phyloP scores from a whole-genome alignment of 2,888 invertebrate species.

The Drosophila atripex region DNA sequence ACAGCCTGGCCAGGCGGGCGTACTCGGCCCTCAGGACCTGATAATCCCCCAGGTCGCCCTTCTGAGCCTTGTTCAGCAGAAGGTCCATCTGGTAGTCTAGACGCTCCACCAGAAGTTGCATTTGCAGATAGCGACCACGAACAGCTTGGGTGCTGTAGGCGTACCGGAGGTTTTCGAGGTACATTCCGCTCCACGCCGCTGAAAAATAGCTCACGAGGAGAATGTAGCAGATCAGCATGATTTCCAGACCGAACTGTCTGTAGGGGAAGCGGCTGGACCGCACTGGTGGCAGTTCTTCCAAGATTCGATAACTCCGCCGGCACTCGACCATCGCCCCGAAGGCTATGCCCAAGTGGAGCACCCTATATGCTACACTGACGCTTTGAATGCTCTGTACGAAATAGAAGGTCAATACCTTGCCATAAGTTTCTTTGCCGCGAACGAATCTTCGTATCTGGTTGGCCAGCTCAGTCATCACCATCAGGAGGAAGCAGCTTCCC shows the following conservation, averaged over 20 bases:
- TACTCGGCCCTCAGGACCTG: slow-evolving; percentile 40
- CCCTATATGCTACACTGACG: slow-evolving; percentile 50
- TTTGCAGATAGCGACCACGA: slow-evolving; percentile 63
- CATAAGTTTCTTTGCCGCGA: neutral
- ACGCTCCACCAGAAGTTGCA: slow-evolving; percentile 54
- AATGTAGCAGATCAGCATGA: slow-evolving; percentile 1
- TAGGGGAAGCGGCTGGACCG: neutral
- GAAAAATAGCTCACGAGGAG: neutral
- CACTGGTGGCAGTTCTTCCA: slow-evolving; percentile 36
- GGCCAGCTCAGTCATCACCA: slow-evolving; percentile 37
- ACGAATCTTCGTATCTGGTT: slow-evolving; percentile 28
- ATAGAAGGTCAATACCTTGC: neutral
- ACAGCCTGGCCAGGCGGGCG: slow-evolving; percentile 51
- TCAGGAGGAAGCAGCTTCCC: slow-evolving; percentile 36
- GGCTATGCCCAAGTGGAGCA: slow-evolving; percentile 47
- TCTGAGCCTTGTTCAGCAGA: slow-evolving; percentile 30
- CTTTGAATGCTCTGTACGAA: slow-evolving; percentile 27
- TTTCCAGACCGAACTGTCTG: slow-evolving; percentile 42
- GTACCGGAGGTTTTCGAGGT: slow-evolving; percentile 19
- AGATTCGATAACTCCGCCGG: slow-evolving; percentile 37
- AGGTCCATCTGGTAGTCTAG: slow-evolving; percentile 53
- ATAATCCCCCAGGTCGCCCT: neutral
- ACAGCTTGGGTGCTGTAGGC: slow-evolving; percentile 53
- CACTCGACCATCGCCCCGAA: slow-evolving; percentile 45
- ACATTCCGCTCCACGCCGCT: neutral